These are phyloP conservation scores for Pollenia amentaria DNA, from an alignment of 2,888 invertebrate genomes.

Conservation along the genomic window DNA sequence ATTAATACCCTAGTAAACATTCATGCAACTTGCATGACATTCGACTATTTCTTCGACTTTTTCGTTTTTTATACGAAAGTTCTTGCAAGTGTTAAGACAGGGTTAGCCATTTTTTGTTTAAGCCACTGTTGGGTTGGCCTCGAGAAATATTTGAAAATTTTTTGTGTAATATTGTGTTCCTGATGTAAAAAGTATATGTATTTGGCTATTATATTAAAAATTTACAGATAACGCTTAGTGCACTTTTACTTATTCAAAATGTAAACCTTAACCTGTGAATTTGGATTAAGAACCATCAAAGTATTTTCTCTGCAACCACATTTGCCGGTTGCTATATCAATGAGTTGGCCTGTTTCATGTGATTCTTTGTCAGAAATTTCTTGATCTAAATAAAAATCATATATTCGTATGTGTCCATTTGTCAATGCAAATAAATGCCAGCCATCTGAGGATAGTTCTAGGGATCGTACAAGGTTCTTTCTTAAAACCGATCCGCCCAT, in stretches of 20 bases:
- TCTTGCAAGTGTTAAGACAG: too few relatives aligned
- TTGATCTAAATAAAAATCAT: slow-evolving; percentile 81
- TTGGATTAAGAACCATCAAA: slow-evolving; percentile 76
- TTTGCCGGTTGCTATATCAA: slow-evolving; percentile 78
- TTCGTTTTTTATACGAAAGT: too few relatives aligned
- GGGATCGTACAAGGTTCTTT: slow-evolving; percentile 80
- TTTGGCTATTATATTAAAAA: too few relatives aligned
- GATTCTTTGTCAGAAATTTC: slow-evolving; percentile 74
- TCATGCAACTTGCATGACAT: too few relatives aligned
- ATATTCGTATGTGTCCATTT: slow-evolving; percentile 80
- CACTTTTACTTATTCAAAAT: slow-evolving; percentile 72
- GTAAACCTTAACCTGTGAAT: slow-evolving; percentile 77
- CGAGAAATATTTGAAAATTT: too few relatives aligned
- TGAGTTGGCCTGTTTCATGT: slow-evolving; percentile 48
- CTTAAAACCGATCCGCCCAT: slow-evolving; percentile 81
- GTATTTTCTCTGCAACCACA: slow-evolving; percentile 75
- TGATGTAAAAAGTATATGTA: too few relatives aligned
- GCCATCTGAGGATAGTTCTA: slow-evolving; percentile 82
- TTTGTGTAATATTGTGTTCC: too few relatives aligned
- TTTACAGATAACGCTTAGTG: too few relatives aligned
- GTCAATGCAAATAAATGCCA: slow-evolving; percentile 81
- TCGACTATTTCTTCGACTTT: too few relatives aligned
- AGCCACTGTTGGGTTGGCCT: too few relatives aligned
- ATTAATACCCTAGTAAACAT: too few relatives aligned
- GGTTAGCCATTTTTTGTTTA: too few relatives aligned